A percentile compares a stretch with the other conserved stretches of the same genome.
These are phyloP conservation scores for Glaucidium brasilianum DNA, from an alignment of 2,113 vertebrate species.

Conservation along the genomic window DNA sequence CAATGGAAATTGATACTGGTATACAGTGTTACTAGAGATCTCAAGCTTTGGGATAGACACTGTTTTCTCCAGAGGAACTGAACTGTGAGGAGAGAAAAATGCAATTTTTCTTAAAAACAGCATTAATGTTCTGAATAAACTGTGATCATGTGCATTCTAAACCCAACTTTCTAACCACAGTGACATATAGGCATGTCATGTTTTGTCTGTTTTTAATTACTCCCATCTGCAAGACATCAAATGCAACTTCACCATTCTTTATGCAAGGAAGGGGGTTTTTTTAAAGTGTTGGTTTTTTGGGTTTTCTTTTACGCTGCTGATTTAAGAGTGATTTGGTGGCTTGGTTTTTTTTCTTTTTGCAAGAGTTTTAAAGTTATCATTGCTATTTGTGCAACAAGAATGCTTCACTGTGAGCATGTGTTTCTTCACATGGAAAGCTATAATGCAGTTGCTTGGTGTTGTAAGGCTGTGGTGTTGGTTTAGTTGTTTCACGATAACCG, in stretches of 20 bases:
- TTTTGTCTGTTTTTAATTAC: constrained; percentile 3
- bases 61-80: not conserved
- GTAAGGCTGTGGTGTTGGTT: not conserved
- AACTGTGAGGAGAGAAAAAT: not conserved
- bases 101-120: not conserved
- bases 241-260: not conserved
- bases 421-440: not conserved
- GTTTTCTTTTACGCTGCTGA: not conserved
- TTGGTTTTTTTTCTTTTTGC: not conserved
- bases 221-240: not conserved
- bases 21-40: not conserved
- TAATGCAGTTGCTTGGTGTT: not conserved
- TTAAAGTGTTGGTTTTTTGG: not conserved
- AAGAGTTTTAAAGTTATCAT: not conserved
- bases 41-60: not conserved
- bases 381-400: not conserved
- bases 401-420: not conserved
- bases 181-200: not conserved
- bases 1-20: not conserved
- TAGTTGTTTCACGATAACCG: not conserved
- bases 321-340: not conserved
- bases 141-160: not conserved
- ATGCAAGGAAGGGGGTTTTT: not conserved
- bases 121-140: not conserved
- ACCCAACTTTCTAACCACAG: not conserved